Conservation (phyloP, 2,797 vertebrate genomes). For the Myotis vivesi region DNA sequence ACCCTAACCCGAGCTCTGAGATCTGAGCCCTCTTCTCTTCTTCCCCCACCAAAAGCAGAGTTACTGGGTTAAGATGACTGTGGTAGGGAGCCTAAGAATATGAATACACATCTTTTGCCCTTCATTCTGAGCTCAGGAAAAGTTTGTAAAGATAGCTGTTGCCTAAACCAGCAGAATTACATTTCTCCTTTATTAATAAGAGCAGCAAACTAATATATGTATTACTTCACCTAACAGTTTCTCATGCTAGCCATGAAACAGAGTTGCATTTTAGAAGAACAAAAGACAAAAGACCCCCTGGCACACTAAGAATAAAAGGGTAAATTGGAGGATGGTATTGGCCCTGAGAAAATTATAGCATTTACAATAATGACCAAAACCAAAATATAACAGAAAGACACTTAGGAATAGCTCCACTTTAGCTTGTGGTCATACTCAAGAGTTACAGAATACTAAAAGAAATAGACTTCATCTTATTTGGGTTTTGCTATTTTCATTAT, state of each 20-base stretch:
- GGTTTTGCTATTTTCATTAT: background rate
- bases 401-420: background rate
- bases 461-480: background rate
- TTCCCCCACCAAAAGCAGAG: background rate
- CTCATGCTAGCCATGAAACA: background rate
- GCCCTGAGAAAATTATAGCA: background rate
- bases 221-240: background rate
- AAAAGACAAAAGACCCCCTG: background rate
- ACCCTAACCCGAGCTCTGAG: background rate
- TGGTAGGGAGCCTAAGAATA: background rate
- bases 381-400: background rate
- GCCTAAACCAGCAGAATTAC: background rate
- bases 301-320: background rate
- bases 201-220: background rate
- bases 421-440: background rate
- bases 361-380: background rate
- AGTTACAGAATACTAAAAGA: background rate
- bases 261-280: background rate
- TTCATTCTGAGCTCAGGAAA: conserved; percentile 3
- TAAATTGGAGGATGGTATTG: background rate
- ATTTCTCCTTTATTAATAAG: background rate
- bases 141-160: background rate
- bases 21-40: background rate
- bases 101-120: background rate
- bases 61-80: background rate